Base-by-base conservation (phyloP, 2,888 invertebrate species). In the Cryptus viduatorius region DNA sequence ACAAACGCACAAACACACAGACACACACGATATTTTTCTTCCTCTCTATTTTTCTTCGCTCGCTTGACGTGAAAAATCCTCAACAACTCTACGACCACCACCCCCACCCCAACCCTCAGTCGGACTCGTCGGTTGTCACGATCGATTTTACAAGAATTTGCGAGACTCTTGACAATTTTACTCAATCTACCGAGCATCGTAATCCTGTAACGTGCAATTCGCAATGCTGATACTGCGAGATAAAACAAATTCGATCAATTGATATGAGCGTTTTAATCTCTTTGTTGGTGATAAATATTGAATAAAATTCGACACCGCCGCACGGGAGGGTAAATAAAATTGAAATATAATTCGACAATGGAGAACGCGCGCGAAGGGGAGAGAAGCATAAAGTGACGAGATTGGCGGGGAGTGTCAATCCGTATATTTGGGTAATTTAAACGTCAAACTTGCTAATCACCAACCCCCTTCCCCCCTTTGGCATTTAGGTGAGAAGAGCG, bases 381-480 rank as follows among this genome's bases (percentile, higher is more conserved):
- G 24, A 29, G 4, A 71, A 50, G 42, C 4, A 10, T 48, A 48
- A 12, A 48, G n/a, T n/a, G 48, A 12, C 59, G 59, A 29, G n/a
- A 72, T 10, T 24, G 42, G 16, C 56, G 56, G 44, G 53, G 61
- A 44, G 44, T 56, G 50, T 56, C 56, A 50, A 67, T 77, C 64
- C 72, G 53, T 16, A 71, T 64, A 77, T 85, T 85, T 19, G 77
- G 83, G 71, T 85, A 83, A 85, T 85, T 85, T 83, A 75, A 85
- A 83, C 80, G 83, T 81, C 83, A 85, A 85, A 85, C 85, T 76
- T 79, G 79, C 77, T 71, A 72, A 83, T 80, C 80, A 79, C 69
- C 83, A 37, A 37, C 1, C 37, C 37, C 37, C 37, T 37, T 65
- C 65, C 73, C 67, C 68, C 48, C 59, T 78, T 59, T 59, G 79